Base-by-base conservation (phyloP, 2,888 invertebrate species). In the Aplocera efformata region DNA sequence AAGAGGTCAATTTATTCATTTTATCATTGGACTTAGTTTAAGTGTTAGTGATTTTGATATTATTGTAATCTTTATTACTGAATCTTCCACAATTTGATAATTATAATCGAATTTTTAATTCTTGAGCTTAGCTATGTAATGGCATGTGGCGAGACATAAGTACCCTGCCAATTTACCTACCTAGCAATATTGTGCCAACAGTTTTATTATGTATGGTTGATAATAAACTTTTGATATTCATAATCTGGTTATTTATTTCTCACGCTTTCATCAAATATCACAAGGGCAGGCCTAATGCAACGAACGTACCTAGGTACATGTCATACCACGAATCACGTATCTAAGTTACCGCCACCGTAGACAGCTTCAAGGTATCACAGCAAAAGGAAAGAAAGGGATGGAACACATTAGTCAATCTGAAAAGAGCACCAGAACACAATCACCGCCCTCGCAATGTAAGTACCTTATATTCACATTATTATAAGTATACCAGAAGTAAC, bases 141-240 rank as follows among this genome's bases (percentile, higher is more conserved):
- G 6, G 13, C 13, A 17, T 5, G 7, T 35, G 45, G 45, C 45
- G 32, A 48, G 43, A 50, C 41, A 28, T 50, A 41, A 52, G 53
- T 54, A 65, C 68, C 5, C 13, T 67, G 67, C 73, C 69, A 60
- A 61, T 56, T 53, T 51, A 54, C 52, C 52, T 63, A 63, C 63
- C 57, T 57, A 60, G 69, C 75, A 75, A 74, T 67, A 71, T 68
- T 76, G 83, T 85, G 84, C 84, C 84, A 84, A 83, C 75, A 61
- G 59, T 76, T 73, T 65, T 68, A 67, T 62, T 71, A 66, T 75
- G 67, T 78, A 78, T 69, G 69, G 66, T 79, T 80, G 60, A 72
- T 72, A 83, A 80, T 83, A 82, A 85, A 84, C 72, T 66, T 80
- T 79, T 79, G 68, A 77, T 77, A 82, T 75, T 73, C 68, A 60